Evolutionary conservation across 1,140 invertebrate genomes (phyloP).

Genomic region (Tetragonula clypearis): DNA sequence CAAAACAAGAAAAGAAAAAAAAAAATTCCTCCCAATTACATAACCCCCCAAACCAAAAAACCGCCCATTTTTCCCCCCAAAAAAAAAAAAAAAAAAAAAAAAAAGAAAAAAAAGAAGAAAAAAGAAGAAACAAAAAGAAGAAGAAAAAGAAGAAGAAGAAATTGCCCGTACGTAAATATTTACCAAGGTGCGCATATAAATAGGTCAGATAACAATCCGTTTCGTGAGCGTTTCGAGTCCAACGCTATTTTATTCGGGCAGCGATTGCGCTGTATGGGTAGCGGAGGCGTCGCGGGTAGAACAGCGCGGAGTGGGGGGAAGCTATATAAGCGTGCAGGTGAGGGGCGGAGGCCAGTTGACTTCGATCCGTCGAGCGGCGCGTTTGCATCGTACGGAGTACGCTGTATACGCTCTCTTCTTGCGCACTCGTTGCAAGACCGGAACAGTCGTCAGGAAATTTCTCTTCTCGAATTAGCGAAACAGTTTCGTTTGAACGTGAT

Average conservation of each 20-base stretch:
- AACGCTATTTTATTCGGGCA: conserved; percentile 63
- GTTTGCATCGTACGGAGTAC: neutral
- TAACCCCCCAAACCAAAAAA: too few species aligned
- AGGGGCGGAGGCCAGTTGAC: conserved; percentile 79
- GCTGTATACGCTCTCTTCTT: neutral
- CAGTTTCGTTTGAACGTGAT: conserved; percentile 15
- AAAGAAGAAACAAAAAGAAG: too few species aligned
- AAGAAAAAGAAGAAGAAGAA: too few species aligned
- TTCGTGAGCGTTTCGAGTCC: conserved; percentile 51
- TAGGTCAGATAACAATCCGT: conserved; percentile 34
- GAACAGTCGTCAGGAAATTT: neutral
- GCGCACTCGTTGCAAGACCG: neutral
- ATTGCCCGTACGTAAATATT: neutral
- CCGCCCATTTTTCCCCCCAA: too few species aligned
- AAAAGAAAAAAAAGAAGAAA: too few species aligned
- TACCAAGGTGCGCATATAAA: conserved; percentile 21
- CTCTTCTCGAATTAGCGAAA: neutral
- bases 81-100: too few species aligned
- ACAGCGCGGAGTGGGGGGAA: conserved; percentile 56
- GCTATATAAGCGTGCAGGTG: conserved; percentile 75
- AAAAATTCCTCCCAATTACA: too few species aligned
- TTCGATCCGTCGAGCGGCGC: conserved; percentile 60
- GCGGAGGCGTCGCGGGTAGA: conserved; percentile 60
- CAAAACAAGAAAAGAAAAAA: too few species aligned
- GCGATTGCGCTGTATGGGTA: conserved; percentile 72